phyloP scores from a whole-genome alignment of 2,113 vertebrate genomes.

The Paramormyrops kingsleyae region DNA sequence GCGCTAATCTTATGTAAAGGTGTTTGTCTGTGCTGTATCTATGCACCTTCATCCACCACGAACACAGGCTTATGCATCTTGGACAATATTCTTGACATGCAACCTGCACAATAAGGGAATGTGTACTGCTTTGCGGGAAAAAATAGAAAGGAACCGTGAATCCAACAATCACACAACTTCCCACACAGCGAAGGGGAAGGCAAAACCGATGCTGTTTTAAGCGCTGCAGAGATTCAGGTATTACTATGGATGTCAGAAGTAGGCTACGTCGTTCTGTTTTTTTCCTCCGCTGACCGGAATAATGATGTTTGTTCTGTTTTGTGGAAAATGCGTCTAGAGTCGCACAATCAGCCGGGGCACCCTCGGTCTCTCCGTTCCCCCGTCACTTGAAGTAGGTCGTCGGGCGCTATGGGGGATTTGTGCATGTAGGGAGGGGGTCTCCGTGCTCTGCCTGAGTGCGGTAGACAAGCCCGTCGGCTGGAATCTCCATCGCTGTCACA shows the following conservation, averaged over 20 bases:
- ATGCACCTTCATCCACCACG: neutral
- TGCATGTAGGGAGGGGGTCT: neutral
- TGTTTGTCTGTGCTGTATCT: neutral
- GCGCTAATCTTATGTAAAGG: neutral
- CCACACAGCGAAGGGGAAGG: neutral
- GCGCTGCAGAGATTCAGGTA: neutral
- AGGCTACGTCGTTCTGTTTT: neutral
- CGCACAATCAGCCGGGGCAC: conserved; percentile 38
- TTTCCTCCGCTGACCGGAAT: neutral
- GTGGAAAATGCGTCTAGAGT: conserved; percentile 20
- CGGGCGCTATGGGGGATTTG: conserved; percentile 51
- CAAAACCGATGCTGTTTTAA: neutral
- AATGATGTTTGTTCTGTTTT: neutral
- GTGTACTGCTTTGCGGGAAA: conserved; percentile 28
- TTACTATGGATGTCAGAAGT: neutral
- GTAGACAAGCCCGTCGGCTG: conserved; percentile 54
- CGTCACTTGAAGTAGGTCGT: conserved; percentile 60
- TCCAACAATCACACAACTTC: conserved; percentile 18
- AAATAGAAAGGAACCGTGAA: conserved; percentile 34
- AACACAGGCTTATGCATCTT: neutral
- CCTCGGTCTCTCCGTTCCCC: conserved; percentile 1
- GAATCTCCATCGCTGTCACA: conserved; percentile 55
- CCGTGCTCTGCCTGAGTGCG: conserved; percentile 40
- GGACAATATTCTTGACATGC: conserved; percentile 23
- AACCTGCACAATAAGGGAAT: conserved; percentile 13